These are phyloP conservation scores for Diarsia dahlii DNA, from an alignment of 2,888 invertebrate species.

Conservation along the genomic window DNA sequence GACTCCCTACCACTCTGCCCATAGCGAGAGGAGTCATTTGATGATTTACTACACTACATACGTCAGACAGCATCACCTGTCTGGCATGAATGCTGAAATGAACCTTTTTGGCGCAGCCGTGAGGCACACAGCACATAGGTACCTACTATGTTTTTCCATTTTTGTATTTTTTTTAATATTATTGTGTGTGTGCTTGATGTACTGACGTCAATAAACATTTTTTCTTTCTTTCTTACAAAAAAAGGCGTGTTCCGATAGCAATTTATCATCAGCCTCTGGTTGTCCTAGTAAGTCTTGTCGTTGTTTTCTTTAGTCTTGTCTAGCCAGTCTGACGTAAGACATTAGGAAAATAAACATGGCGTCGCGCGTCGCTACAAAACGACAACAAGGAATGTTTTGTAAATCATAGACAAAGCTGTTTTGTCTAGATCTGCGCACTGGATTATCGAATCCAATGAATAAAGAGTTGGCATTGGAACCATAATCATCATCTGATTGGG, in stretches of 20 bases:
- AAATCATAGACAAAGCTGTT: not conserved
- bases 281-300: not conserved
- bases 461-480: not conserved
- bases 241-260: not conserved
- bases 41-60: too few relatives aligned
- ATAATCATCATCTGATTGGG: not conserved
- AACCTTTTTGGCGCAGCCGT: too few relatives aligned
- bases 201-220: too few relatives aligned
- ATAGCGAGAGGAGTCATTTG: too few relatives aligned
- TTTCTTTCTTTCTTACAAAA: too few relatives aligned
- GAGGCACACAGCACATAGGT: too few relatives aligned
- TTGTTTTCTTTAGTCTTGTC: not conserved
- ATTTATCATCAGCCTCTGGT: not conserved
- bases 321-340: not conserved
- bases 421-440: not conserved
- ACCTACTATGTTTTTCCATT: too few relatives aligned
- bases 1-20: too few relatives aligned
- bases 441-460: not conserved
- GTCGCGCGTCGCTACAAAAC: not conserved
- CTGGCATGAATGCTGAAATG: too few relatives aligned
- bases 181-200: too few relatives aligned
- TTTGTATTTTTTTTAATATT: too few relatives aligned
- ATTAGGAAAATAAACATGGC: not conserved
- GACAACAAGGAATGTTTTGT: conserved; percentile 8
- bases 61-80: too few relatives aligned